Percentiles rank a stretch among this genome's conserved stretches.
Conservation (phyloP, 2,797 vertebrate genomes). For the Pseudotriccus pelzelni region DNA sequence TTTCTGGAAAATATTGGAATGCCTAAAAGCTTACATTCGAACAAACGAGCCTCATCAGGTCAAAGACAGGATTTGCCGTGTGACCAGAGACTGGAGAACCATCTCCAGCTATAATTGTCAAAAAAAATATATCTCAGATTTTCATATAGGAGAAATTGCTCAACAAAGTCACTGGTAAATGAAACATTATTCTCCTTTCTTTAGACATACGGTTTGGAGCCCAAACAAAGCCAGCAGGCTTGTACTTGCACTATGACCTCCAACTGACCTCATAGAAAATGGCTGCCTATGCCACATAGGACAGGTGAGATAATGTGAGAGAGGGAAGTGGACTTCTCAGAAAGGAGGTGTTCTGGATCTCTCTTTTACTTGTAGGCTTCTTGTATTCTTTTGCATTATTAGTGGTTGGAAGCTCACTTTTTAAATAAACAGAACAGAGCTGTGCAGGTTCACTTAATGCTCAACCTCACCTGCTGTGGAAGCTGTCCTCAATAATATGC, state of each 20-base stretch:
- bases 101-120: background rate
- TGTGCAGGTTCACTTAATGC: background rate
- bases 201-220: rapidly evolving
- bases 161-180: background rate
- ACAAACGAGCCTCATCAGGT: background rate
- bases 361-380: background rate
- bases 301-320: background rate
- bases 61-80: background rate
- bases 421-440: background rate
- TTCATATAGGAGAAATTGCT: background rate
- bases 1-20: background rate
- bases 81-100: background rate
- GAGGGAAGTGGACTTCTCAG: background rate
- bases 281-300: background rate
- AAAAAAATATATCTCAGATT: background rate
- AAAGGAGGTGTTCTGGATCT: background rate
- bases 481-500: background rate
- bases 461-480: background rate
- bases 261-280: background rate
- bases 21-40: background rate
- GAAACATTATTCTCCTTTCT: background rate
- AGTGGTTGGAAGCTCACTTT: background rate
- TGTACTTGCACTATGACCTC: background rate
- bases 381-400: background rate
- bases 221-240: background rate